Evolutionary conservation across 2,797 vertebrate genomes (phyloP).

Genomic region (Mus minutoides): DNA sequence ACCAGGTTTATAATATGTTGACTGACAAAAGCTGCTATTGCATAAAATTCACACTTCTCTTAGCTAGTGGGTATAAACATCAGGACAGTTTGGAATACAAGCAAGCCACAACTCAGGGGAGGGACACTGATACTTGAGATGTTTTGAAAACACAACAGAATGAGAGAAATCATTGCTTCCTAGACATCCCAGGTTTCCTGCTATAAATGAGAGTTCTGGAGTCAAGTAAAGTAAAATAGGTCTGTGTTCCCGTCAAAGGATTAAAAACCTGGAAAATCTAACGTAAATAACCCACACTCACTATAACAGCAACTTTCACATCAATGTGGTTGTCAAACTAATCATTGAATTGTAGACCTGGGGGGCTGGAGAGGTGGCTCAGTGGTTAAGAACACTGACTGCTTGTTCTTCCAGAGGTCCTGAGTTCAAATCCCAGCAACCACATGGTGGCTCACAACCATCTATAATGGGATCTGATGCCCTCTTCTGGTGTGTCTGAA

Average conservation of each 20-base stretch:
- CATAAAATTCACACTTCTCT: background rate
- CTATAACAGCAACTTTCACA: background rate
- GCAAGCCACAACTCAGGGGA: background rate
- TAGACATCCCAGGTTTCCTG: background rate
- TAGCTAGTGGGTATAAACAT: background rate
- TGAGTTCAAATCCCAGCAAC: no score
- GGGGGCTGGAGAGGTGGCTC: no score
- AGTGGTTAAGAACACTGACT: no score
- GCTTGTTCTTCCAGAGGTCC: no score
- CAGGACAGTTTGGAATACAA: background rate
- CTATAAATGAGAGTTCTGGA: background rate
- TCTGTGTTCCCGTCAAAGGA: accelerated
- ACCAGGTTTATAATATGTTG: background rate
- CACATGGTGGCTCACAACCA: no score
- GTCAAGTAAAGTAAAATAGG: background rate
- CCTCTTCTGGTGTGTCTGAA: no score
- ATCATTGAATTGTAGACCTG: background rate
- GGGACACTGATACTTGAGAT: background rate
- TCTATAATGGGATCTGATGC: no score
- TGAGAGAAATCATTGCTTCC: background rate
- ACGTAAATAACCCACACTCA: background rate
- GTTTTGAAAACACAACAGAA: background rate
- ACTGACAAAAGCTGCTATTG: background rate
- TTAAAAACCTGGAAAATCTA: background rate
- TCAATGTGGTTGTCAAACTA: background rate